Conservation (phyloP, 2,113 vertebrate genomes). For the Carassius carassius region DNA sequence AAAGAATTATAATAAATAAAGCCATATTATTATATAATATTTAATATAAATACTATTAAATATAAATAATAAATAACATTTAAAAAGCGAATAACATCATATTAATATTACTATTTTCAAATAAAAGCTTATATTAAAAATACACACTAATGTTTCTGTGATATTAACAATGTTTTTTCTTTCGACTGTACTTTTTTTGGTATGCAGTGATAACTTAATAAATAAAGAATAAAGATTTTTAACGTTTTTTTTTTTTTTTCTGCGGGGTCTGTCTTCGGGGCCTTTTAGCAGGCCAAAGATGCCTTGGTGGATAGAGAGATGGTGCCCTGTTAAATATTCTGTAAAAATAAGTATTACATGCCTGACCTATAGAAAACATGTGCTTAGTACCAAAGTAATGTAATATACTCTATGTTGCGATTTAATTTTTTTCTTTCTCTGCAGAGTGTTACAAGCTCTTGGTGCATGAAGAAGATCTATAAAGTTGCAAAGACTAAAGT, state of each 20-base stretch:
- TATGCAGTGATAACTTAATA: no score
- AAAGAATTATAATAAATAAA: neutral
- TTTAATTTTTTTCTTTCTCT: no score
- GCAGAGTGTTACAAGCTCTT: no score
- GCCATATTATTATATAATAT: neutral
- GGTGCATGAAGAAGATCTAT: no score
- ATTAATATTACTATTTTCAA: neutral
- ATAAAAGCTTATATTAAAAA: neutral
- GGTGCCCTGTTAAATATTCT: neutral
- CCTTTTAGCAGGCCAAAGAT: neutral
- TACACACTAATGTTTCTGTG: neutral
- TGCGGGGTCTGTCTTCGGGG: neutral
- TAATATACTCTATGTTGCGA: no score
- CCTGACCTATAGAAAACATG: no score
- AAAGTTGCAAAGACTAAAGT: no score
- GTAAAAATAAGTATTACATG: no score
- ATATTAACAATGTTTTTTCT: neutral
- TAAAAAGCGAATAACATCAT: neutral
- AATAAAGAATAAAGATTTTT: no score
- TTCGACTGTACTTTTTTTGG: neutral
- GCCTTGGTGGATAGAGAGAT: neutral
- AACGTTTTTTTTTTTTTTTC: no score
- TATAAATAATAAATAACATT: neutral
- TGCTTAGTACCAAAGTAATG: no score
- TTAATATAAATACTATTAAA: no score